phyloP scores from a whole-genome alignment of 2,113 vertebrate species.

The Cepphus grylle region DNA sequence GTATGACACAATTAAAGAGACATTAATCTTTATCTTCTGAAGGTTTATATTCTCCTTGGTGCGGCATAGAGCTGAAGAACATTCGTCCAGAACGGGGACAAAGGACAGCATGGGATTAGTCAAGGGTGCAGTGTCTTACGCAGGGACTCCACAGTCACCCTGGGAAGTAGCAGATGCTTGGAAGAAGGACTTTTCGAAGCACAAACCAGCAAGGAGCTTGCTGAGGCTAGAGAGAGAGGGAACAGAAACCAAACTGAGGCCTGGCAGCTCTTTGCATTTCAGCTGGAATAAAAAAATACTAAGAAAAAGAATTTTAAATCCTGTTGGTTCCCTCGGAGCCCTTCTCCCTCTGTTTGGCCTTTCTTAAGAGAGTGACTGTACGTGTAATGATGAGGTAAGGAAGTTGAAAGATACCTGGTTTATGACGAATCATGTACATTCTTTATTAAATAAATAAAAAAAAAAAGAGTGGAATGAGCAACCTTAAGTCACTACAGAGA shows the following conservation, averaged over 20 bases:
- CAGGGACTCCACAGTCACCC: not conserved
- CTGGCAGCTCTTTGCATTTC: not conserved
- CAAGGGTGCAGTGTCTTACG: not conserved
- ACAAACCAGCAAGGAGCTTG: not conserved
- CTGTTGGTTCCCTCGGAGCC: not conserved
- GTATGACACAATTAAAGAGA: not conserved
- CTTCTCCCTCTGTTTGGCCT: not conserved
- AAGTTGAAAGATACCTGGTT: not conserved
- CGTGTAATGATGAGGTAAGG: not conserved
- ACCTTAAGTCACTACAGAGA: not conserved
- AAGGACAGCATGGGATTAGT: not conserved
- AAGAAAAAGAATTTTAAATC: not conserved
- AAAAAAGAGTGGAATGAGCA: not conserved
- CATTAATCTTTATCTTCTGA: not conserved
- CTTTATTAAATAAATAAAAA: not conserved
- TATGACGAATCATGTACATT: not conserved
- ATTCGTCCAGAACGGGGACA: not conserved
- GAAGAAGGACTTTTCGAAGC: not conserved
- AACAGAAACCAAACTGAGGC: not conserved
- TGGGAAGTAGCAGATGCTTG: not conserved
- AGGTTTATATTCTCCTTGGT: not conserved
- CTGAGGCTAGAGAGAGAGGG: not conserved
- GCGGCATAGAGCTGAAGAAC: not conserved
- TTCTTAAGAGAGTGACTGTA: not conserved
- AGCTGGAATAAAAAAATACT: not conserved